phyloP scores from a whole-genome alignment of 2,888 invertebrate species.

The Eupithecia subumbrata region DNA sequence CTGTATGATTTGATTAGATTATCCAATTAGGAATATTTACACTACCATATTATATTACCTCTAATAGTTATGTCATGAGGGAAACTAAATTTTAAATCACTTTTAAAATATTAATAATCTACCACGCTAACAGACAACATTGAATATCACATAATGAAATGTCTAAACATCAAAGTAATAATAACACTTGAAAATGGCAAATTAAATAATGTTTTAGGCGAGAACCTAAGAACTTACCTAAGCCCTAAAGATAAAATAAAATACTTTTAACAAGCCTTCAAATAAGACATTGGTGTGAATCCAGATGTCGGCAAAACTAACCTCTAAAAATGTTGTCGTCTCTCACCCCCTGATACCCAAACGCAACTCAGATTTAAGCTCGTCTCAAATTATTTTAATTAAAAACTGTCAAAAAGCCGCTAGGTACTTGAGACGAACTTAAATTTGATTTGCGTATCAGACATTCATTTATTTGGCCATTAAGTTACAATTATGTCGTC shows the following conservation, averaged over 20 bases:
- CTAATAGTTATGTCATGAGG: constrained; percentile 71
- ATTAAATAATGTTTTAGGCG: constrained; percentile 51
- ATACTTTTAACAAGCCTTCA: constrained; percentile 47
- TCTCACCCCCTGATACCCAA: too few species aligned
- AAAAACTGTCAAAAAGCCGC: too few species aligned
- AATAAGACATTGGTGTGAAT: background rate
- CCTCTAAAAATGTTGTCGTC: background rate
- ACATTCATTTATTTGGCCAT: background rate
- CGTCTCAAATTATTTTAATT: too few species aligned
- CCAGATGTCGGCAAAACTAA: background rate
- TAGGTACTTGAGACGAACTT: too few species aligned
- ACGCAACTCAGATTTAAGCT: too few species aligned
- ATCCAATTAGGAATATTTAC: constrained; percentile 64
- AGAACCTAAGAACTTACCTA: constrained; percentile 40
- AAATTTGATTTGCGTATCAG: background rate
- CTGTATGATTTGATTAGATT: constrained; percentile 27
- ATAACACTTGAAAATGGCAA: constrained; percentile 74
- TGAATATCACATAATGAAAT: constrained; percentile 82
- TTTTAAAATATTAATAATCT: constrained; percentile 64
- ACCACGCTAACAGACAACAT: constrained; percentile 82
- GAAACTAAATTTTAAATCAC: constrained; percentile 71
- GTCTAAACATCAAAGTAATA: constrained; percentile 63
- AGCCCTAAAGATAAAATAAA: constrained; percentile 59
- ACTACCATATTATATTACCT: constrained; percentile 61
- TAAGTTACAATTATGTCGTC: background rate